Base-by-base conservation (phyloP, 2,888 invertebrate genomes). In the Drosophila atroscutellata region DNA sequence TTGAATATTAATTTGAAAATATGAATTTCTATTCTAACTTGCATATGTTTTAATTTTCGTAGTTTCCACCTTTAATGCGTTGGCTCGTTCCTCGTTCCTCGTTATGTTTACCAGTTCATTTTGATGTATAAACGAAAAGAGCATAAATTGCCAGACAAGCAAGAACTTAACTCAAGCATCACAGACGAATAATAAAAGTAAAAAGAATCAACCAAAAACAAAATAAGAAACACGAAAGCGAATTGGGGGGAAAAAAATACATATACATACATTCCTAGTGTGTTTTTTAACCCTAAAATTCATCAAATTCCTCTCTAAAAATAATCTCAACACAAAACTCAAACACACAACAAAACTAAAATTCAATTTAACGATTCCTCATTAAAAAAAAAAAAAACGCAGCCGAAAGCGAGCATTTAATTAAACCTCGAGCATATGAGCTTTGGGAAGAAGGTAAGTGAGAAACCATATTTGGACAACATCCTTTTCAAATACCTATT, bases 31-130 rank as follows among this genome's bases (percentile, higher is more conserved):
- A 28, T 45, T 39, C 39, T 57, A 51, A 42, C 57, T 62, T 55
- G 49, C 5, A 26, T 49, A 9, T 26, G 26, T 28, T 49, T 64
- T 69, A 56, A 26, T 64, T 78, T 57, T 68, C 70, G 74, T 85
- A 86, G 80, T 85, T 84, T 71, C 67, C 63, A 69, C 82, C 77
- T 84, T 83, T 59, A 55, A 75, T 77, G 64, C 77, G 77, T 82
- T 82, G 75, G 66, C 57, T 66, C 62, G 75, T 54, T 82, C 67
- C 57, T 66, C 62, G 75, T 52, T 82, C 67, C 62, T 79, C 62
- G 77, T 76, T 78, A 60, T 67, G 69, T 79, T 84, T 34, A 62
- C 54, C 65, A 79, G 68, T 83, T 83, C 18, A 71, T 68, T 77
- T 67, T 65, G 34, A 62, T 78, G 59, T 67, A 61, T 45, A 58